Conservation (phyloP, 2,797 vertebrate species). For the Tangara arthus region DNA sequence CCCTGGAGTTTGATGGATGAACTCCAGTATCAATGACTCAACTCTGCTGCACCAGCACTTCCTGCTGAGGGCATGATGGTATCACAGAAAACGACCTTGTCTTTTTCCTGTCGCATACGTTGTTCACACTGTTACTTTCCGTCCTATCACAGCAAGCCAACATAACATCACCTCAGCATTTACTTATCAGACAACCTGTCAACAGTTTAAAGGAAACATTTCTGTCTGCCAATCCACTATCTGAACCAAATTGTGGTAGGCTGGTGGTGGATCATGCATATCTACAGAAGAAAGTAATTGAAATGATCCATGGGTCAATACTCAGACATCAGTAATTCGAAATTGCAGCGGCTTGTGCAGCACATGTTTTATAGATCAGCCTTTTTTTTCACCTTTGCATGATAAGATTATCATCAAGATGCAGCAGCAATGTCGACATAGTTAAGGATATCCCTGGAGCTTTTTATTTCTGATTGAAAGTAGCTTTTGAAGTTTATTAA, state of each 20-base stretch:
- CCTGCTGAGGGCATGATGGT: background rate
- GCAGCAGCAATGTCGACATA: background rate
- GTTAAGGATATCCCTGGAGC: slow-evolving; percentile 36
- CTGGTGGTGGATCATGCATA: slow-evolving; percentile 19
- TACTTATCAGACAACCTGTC: slow-evolving; percentile 39
- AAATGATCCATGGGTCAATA: slow-evolving; percentile 58
- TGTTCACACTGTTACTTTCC: background rate
- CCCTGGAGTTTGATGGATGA: background rate
- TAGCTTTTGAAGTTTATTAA: slow-evolving; percentile 49
- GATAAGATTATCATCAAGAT: slow-evolving; percentile 59
- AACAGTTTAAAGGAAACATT: slow-evolving; percentile 41
- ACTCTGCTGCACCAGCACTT: background rate
- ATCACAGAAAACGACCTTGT: background rate
- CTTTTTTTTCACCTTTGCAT: background rate
- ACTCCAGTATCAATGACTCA: background rate
- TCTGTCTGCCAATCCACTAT: slow-evolving; percentile 4
- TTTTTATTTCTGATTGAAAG: slow-evolving; percentile 38
- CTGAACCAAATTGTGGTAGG: slow-evolving; percentile 4
- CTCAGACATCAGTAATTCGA: slow-evolving; percentile 8
- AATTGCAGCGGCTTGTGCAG: background rate
- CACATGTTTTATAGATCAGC: slow-evolving; percentile 28
- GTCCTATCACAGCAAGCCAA: slow-evolving; percentile 9
- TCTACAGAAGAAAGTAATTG: slow-evolving; percentile 41
- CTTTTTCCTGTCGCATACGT: background rate
- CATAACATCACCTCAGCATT: slow-evolving; percentile 38